Conservation (phyloP, 2,113 vertebrate species). For the Phasianus colchicus region DNA sequence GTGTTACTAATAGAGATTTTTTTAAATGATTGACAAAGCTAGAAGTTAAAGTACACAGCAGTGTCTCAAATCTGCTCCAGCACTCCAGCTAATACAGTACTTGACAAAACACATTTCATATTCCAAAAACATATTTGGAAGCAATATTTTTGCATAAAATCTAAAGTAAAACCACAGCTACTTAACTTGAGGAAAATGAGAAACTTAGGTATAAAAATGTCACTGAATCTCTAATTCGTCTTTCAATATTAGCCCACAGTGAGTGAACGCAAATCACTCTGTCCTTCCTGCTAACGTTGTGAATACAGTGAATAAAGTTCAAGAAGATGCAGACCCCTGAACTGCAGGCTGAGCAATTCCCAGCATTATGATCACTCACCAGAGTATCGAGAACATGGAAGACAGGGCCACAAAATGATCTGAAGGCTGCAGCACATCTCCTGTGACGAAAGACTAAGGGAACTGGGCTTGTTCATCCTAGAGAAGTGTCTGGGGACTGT, state of each 20-base stretch:
- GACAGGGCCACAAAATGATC: no score
- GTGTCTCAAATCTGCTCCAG: slow-evolving; percentile 1
- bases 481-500: no score
- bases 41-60: background rate
- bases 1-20: background rate
- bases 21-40: slow-evolving; percentile 14
- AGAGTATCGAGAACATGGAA: background rate
- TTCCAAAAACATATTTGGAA: background rate
- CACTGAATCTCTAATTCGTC: background rate
- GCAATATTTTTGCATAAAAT: slow-evolving; percentile 10
- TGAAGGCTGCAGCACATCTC: no score
- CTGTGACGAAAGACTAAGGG: no score
- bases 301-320: background rate
- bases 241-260: background rate
- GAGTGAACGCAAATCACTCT: fast-evolving
- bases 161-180: background rate
- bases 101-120: slow-evolving; percentile 39
- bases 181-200: background rate
- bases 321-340: background rate
- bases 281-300: background rate
- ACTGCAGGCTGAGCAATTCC: background rate
- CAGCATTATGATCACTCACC: background rate
- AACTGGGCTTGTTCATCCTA: no score
- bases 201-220: background rate
- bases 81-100: slow-evolving; percentile 8